Conservation (phyloP, 2,888 invertebrate species). For the Gastrophysa polygoni region DNA sequence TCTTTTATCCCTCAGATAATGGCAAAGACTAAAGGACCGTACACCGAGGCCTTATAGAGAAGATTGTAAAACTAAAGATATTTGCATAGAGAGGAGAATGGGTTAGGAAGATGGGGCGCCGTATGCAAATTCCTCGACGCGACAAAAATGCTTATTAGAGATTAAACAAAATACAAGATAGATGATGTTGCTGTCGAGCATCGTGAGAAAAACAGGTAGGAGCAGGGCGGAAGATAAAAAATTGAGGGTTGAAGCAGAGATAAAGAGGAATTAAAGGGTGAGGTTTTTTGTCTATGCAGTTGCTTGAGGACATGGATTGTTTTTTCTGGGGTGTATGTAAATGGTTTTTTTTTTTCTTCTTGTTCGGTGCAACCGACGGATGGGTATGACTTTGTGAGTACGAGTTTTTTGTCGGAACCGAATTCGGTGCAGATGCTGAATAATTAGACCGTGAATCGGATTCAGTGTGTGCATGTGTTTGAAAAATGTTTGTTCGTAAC, state of each 20-base stretch:
- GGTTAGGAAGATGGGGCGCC: too few relatives aligned
- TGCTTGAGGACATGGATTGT: too few relatives aligned
- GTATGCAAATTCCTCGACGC: slow-evolving; percentile 15
- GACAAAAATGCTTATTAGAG: slow-evolving; percentile 35
- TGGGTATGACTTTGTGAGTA: slow-evolving; percentile 16
- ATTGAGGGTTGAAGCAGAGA: slow-evolving; percentile 8
- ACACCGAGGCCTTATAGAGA: slow-evolving; percentile 7
- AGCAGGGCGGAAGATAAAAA: slow-evolving; percentile 27
- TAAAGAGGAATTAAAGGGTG: slow-evolving; percentile 2
- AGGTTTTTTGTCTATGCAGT: too few relatives aligned
- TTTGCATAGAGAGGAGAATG: too few relatives aligned
- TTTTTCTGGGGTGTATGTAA: slow-evolving; percentile 25
- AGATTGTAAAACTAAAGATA: slow-evolving; percentile 34
- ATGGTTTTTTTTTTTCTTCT: slow-evolving; percentile 10
- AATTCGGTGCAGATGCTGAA: not conserved
- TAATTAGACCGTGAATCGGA: not conserved
- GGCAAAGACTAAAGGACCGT: slow-evolving; percentile 35
- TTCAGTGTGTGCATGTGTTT: not conserved
- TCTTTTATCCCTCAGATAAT: slow-evolving; percentile 44
- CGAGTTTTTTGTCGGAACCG: slow-evolving; percentile 11
- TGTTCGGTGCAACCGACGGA: slow-evolving; percentile 5
- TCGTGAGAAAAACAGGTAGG: slow-evolving; percentile 37
- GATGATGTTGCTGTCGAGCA: slow-evolving; percentile 29
- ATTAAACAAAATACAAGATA: slow-evolving; percentile 34
- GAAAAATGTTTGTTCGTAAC: too few relatives aligned